phyloP scores from a whole-genome alignment of 1,140 invertebrate genomes.

The Drosophila bocki region DNA sequence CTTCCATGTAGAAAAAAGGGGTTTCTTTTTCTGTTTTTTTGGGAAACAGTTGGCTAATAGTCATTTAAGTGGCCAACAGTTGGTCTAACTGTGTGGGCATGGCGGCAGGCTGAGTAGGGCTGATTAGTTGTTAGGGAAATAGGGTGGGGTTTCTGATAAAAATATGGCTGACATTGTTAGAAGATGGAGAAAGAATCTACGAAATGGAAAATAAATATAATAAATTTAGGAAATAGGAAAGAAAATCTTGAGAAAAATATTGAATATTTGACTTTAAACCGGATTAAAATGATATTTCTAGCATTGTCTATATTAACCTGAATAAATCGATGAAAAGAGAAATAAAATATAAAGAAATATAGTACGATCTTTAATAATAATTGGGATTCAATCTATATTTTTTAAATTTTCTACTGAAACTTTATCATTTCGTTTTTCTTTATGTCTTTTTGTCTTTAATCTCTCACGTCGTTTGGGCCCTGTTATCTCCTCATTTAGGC shows the following conservation, averaged over 20 bases:
- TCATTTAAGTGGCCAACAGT: conserved; percentile 50
- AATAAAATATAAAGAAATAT: too few species aligned
- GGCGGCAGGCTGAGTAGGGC: not conserved
- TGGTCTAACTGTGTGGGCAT: conserved; percentile 46
- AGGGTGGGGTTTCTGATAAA: not conserved
- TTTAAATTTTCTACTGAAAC: too few species aligned
- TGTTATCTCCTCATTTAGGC: conserved; percentile 8
- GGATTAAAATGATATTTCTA: not conserved
- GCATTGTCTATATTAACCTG: fast-evolving
- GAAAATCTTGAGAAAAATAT: too few species aligned
- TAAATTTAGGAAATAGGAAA: too few species aligned
- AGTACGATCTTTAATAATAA: too few species aligned
- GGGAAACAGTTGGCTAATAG: conserved; percentile 61
- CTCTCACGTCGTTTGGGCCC: not conserved
- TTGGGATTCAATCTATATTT: too few species aligned
- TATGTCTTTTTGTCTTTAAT: not conserved
- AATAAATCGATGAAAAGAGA: too few species aligned
- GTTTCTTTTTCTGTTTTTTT: not conserved
- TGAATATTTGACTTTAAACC: too few species aligned
- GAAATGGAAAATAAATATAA: not conserved
- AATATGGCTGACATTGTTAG: conserved; percentile 2
- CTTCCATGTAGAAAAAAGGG: conserved; percentile 1
- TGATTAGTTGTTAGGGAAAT: not conserved
- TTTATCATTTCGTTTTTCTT: not conserved
- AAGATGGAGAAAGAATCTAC: not conserved